Base-by-base conservation (phyloP, 1,140 invertebrate genomes). In the Rhynchophorus ferrugineus region DNA sequence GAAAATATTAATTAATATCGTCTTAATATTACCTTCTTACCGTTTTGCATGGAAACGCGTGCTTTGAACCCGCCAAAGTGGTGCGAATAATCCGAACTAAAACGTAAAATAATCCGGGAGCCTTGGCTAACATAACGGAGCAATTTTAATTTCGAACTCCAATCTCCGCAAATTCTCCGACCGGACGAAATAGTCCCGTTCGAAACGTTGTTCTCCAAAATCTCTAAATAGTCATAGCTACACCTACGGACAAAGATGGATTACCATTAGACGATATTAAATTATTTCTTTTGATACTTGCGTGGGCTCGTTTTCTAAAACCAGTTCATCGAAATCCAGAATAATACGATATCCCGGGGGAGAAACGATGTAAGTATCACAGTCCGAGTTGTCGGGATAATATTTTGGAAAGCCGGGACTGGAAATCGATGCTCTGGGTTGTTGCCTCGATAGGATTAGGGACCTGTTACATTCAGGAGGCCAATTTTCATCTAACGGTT, bases 1-100 rank as follows among this genome's bases (percentile, higher is more conserved):
- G 6, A 22, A 20, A 43, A 19, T 20, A 3, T 6, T 6, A 9
- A 8, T 43, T 43, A 7, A 8, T 35, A 1, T 44, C n/a, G 21
- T 11, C 38, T 7, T 13, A 17, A 19, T 2, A 48, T 33, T 48
- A 18, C 18, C 22, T 44, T 42, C 76, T 78, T 64, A 86, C 84
- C 79, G 66, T 80, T 80, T 64, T 83, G 76, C 58, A 83, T 75
- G 3, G 76, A 78, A 29, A 84, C 73, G 44, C 78, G 75, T 0
- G 80, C 78, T 58, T 82, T 78, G 62, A 80, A 88, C 6, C 86
- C 85, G 5, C 78, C 76, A 61, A 75, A 84, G 63, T 81, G 78
- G 59, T 84, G 77, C 0, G 83, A 84, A 59, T 83, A 83, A 66
- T 89, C 86, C 0, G 83, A 80, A 11, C 73, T 68, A 63, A 88